Percentiles rank a stretch among this genome's conserved stretches.
Evolutionary conservation across 2,113 vertebrate species (phyloP).

Genomic region (Psittacus erithacus): DNA sequence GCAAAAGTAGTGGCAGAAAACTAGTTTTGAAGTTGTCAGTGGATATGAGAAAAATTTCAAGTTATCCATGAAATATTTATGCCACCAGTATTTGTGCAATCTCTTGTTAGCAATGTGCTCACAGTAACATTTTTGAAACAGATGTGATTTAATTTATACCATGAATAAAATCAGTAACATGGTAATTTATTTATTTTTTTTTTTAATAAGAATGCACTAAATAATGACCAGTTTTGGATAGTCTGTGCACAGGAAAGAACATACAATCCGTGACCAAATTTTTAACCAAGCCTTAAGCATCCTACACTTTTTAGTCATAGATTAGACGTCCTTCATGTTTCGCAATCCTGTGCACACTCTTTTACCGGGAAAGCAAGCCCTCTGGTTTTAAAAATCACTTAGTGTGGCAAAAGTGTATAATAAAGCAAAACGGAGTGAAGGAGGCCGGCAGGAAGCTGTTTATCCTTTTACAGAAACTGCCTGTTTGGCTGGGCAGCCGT

Average conservation of each 20-base stretch:
- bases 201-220: neutral
- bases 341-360: slow-evolving; percentile 14
- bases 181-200: neutral
- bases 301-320: neutral
- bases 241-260: neutral
- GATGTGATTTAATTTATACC: neutral
- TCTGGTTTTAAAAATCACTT: slow-evolving; percentile 54
- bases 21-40: neutral
- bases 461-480: slow-evolving; percentile 54
- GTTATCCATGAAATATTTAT: slow-evolving; percentile 4
- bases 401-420: slow-evolving; percentile 53
- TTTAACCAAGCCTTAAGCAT: neutral
- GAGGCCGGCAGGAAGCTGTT: slow-evolving; percentile 57
- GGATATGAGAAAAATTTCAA: neutral
- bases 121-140: neutral
- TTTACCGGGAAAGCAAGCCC: slow-evolving; percentile 44
- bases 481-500: slow-evolving; percentile 49
- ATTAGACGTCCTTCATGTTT: neutral
- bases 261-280: neutral
- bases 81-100: neutral
- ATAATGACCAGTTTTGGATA: neutral
- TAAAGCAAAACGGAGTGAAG: slow-evolving; percentile 26
- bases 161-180: neutral
- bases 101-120: neutral
- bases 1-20: neutral